These are phyloP conservation scores for Lasioglossum figueresi DNA, from an alignment of 2,888 invertebrate species.

Conservation along the genomic window DNA sequence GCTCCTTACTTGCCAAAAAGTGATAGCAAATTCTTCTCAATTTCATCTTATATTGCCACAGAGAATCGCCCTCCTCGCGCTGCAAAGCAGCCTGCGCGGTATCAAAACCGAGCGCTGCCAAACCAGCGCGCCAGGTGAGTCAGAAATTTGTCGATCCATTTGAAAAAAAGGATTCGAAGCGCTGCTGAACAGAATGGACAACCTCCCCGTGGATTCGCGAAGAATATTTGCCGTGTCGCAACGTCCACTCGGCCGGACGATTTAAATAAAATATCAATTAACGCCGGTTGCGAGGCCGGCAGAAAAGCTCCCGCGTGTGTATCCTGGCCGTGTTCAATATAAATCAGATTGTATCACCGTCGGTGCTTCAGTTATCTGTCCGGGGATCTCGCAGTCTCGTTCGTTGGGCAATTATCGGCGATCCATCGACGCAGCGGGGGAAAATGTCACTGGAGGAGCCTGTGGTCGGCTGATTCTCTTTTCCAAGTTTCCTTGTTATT, in stretches of 20 bases:
- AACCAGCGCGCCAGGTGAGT: not conserved
- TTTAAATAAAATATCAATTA: constrained; percentile 79
- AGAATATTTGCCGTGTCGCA: constrained; percentile 40
- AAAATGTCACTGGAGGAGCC: constrained; percentile 74
- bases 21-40: not conserved
- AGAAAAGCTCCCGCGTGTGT: constrained; percentile 60
- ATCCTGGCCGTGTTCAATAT: constrained; percentile 77
- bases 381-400: constrained; percentile 73
- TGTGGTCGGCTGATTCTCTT: not conserved
- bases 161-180: not conserved
- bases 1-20: not conserved
- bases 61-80: not conserved
- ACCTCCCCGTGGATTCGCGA: constrained; percentile 5
- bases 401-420: constrained; percentile 79
- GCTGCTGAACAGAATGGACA: not conserved
- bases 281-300: constrained; percentile 65
- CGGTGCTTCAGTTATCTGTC: constrained; percentile 75
- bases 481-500: constrained; percentile 4
- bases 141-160: not conserved
- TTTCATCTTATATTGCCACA: not conserved
- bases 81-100: not conserved
- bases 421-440: constrained; percentile 78
- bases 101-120: not conserved
- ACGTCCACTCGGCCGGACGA: constrained; percentile 39
- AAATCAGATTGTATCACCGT: constrained; percentile 81